These are phyloP conservation scores for Mormyrops boulengeri DNA, from an alignment of 2,797 vertebrate genomes.

Conservation along the genomic window DNA sequence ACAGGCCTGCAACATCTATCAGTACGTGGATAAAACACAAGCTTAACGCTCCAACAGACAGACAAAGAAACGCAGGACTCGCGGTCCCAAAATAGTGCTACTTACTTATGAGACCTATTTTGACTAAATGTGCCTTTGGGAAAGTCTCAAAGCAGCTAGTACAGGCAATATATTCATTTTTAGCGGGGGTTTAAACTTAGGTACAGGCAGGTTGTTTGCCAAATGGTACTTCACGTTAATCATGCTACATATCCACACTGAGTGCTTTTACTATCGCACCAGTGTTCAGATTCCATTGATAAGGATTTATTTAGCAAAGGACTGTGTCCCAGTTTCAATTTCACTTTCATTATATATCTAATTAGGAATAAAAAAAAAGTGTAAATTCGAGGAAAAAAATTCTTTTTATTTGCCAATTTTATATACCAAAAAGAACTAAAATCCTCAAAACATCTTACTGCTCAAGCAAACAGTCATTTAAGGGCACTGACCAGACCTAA, in stretches of 20 bases:
- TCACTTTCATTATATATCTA: not conserved
- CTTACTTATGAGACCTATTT: not conserved
- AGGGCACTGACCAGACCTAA: not conserved
- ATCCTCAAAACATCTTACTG: not conserved
- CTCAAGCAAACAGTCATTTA: not conserved
- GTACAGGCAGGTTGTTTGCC: not conserved
- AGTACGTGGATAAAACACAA: not conserved
- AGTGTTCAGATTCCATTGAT: not conserved
- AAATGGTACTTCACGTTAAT: not conserved
- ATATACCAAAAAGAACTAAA: not conserved
- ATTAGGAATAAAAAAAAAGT: not conserved
- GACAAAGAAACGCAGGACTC: not conserved
- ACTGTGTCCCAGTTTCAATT: not conserved
- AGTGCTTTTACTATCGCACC: not conserved
- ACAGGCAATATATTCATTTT: not conserved
- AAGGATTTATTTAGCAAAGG: not conserved
- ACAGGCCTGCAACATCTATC: not conserved
- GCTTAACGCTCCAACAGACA: not conserved
- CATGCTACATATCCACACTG: not conserved
- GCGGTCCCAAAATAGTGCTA: not conserved
- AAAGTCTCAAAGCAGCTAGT: not conserved
- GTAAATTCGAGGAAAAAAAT: not conserved
- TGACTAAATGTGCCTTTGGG: not conserved
- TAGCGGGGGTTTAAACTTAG: not conserved
- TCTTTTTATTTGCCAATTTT: not conserved